Evolutionary conservation across 2,888 invertebrate species (phyloP), one percentile per base, ranked within the genome.

Genomic region (Anthophora plumipes): DNA sequence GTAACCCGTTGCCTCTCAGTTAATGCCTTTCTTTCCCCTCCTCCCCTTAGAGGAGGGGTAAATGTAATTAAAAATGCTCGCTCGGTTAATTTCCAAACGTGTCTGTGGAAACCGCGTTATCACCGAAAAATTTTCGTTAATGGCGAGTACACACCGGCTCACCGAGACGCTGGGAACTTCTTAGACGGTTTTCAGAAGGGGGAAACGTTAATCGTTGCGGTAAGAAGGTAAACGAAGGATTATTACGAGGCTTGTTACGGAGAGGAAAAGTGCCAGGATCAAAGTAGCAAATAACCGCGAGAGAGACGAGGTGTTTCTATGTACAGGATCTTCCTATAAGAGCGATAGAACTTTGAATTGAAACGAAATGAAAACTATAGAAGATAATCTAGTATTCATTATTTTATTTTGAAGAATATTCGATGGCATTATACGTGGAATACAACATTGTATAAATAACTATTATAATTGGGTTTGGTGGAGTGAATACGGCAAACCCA

Each of bases 61-160:
- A 50, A 80, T 67, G 88, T 82, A 88, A 90, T 90, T 89, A 90
- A 90, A 90, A 89, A 88, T 82, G 52, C 68, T 84, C 86, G 86
- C 85, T 76, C 55, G 81, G 77, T 85, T 89, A 87, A 86, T 86
- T 86, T 72, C 63, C 77, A 83, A 85, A 78, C 70, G 79, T 61
- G 50, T 17, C 55, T 25, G 25, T 25, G 39, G n/a, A 48, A n/a
- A 11, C 39, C 55, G 39, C 52, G 68, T 77, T 83, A 78, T 78
- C 71, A 72, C 79, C 73, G 55, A 64, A 82, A 82, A 76, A 78
- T 77, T 75, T 57, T 68, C 69, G 46, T 82, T 77, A 70, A 77
- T 66, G 57, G 20, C 39, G 37, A n/a, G 52, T 20, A 66, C 41
- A 43, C 61, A 67, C 5, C 7, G 8, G 12, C 14, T 31, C 43